Percentiles rank a stretch among this genome's conserved stretches.
Evolutionary conservation across 2,888 invertebrate genomes (phyloP).

Genomic region (Calliphora vomitoria): DNA sequence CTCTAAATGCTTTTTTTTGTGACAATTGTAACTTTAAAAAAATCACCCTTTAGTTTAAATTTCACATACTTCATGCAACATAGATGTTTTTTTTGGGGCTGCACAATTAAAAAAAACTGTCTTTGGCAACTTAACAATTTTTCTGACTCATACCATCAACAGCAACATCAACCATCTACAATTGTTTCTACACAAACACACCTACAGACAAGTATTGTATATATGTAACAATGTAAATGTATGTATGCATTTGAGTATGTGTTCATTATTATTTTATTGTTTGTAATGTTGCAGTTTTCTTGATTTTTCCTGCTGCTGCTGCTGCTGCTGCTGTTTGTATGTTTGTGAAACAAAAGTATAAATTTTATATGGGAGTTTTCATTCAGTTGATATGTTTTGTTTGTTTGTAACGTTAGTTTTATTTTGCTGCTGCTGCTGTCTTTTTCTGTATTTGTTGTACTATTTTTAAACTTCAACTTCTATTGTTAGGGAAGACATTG

Average conservation of each 20-base stretch:
- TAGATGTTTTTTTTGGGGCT: slow-evolving; percentile 11
- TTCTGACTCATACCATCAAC: slow-evolving; percentile 46
- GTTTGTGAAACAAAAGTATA: neutral
- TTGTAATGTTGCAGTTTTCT: slow-evolving; percentile 66
- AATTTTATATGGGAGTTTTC: slow-evolving; percentile 21
- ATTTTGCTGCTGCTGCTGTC: slow-evolving; percentile 10
- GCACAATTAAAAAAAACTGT: slow-evolving; percentile 62
- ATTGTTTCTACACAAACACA: slow-evolving; percentile 6
- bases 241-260: neutral
- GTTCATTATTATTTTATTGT: slow-evolving; percentile 64
- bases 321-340: slow-evolving; percentile 17
- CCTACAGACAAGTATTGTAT: neutral
- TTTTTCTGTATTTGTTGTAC: slow-evolving; percentile 42
- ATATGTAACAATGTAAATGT: neutral
- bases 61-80: slow-evolving; percentile 1
- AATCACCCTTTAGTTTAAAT: slow-evolving; percentile 42
- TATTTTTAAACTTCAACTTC: slow-evolving; percentile 65
- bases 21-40: no score
- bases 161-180: slow-evolving; percentile 30
- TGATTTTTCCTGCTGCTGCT: slow-evolving; percentile 23
- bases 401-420: slow-evolving; percentile 37
- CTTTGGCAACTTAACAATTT: slow-evolving; percentile 68
- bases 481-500: slow-evolving; percentile 49
- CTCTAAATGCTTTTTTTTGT: no score
- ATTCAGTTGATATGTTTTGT: slow-evolving; percentile 33